Evolutionary conservation across 2,797 vertebrate species (phyloP), one percentile per base, ranked within the genome.

Genomic region (Spondyliosoma cantharus): DNA sequence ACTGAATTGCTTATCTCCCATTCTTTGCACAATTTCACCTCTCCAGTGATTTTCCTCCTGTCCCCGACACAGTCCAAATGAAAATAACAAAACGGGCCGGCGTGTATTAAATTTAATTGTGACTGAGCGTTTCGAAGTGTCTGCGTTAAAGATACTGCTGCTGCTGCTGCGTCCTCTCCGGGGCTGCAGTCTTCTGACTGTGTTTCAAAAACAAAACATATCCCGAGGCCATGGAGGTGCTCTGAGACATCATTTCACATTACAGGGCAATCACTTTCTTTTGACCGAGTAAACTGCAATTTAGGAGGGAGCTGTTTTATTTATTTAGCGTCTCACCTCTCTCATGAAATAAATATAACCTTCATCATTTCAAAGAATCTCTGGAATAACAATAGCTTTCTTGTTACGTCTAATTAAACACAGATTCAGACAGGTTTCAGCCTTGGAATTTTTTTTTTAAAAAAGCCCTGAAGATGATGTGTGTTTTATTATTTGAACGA

Each of bases 91-190:
- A 74, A 76, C 42, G 64, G 59, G 60, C 16, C 22, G 48, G 81
- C 82, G 79, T 80, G 88, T 89, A 87, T 86, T 76, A 84, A 76
- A 54, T 71, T 52, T 81, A 86, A 91, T 88, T 83, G 82, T 77
- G 57, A 79, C 59, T 83, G 74, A 80, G 58, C 82, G 58, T 81
- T 83, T 53, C 58, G 20, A 77, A 80, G 57, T 59, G 24, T 70
- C 49, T 32, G 53, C 29, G 56, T 70, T 60, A 42, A 29, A 85
- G 60, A 71, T 72, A 22, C 29, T 58, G 25, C 57, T 45, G 32
- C 32, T 37, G 32, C 32, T 37, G 45, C 14, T 16, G 45, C 45
- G 13, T 69, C 53, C 61, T 78, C 78, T 80, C 27, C 43, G 58
- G 67, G 48, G 12, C 59, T 73, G 64, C 54, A 22, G 22, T 72